phyloP scores from a whole-genome alignment of 2,113 vertebrate genomes.

The Galbula dea region DNA sequence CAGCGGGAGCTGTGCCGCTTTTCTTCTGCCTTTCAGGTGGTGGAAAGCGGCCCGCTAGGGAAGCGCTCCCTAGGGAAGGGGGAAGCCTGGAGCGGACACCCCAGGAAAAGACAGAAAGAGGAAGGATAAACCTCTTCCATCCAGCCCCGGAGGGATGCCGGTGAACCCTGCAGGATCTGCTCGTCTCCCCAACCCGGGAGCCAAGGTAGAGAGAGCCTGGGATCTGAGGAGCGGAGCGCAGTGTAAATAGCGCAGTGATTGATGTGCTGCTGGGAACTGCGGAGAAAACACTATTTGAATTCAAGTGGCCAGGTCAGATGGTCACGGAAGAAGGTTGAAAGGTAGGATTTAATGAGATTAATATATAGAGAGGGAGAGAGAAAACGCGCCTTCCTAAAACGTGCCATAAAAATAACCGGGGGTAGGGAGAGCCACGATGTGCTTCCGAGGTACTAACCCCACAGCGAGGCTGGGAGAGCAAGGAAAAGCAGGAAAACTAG shows the following conservation, averaged over 20 bases:
- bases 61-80: conserved; percentile 16
- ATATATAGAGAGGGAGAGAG: conserved; percentile 19
- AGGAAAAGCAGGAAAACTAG: neutral
- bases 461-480: neutral
- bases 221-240: conserved; percentile 41
- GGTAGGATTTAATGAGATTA: conserved; percentile 66
- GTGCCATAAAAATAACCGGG: neutral
- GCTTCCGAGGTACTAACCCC: neutral
- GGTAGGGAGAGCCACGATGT: neutral
- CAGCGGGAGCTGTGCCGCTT: neutral
- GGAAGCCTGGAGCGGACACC: neutral
- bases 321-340: conserved; percentile 64
- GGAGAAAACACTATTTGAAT: conserved; percentile 63
- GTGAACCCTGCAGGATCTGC: neutral
- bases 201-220: neutral
- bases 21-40: conserved; percentile 38
- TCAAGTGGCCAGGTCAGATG: conserved; percentile 64
- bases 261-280: conserved; percentile 63
- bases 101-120: neutral
- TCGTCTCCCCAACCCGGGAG: neutral
- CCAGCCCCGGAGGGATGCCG: neutral
- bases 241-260: conserved; percentile 55
- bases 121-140: neutral
- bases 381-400: neutral
- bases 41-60: neutral